phyloP scores from a whole-genome alignment of 1,140 invertebrate species.

The Drosophila repleta region DNA sequence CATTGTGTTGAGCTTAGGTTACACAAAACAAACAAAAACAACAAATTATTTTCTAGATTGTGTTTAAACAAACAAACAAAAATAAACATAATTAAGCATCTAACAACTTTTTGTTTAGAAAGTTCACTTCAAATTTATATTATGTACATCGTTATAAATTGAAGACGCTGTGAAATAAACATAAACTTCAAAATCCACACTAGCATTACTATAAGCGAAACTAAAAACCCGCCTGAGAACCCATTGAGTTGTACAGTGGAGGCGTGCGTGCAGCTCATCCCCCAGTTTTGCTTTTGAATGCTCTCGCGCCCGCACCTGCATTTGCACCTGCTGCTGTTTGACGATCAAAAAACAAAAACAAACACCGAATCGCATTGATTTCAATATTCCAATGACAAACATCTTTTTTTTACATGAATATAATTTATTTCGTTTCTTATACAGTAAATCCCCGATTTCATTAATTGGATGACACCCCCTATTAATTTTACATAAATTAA shows the following conservation, averaged over 20 bases:
- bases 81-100: constrained; percentile 49
- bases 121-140: constrained; percentile 71
- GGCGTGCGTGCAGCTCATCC: constrained; percentile 43
- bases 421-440: constrained; percentile 69
- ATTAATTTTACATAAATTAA: constrained; percentile 78
- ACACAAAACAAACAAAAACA: constrained; percentile 23
- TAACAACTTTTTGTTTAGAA: constrained; percentile 57
- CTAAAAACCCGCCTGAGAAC: constrained; percentile 61
- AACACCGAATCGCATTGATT: constrained; percentile 31
- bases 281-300: constrained; percentile 45
- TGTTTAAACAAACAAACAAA: constrained; percentile 5
- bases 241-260: constrained; percentile 51
- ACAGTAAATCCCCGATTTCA: constrained; percentile 81
- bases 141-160: constrained; percentile 73
- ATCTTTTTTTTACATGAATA: constrained; percentile 40
- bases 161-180: constrained; percentile 79
- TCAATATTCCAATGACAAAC: constrained; percentile 32
- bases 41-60: constrained; percentile 28
- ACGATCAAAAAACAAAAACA: constrained; percentile 3
- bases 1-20: constrained; percentile 31
- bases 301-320: constrained; percentile 66
- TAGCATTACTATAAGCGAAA: constrained; percentile 68
- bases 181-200: constrained; percentile 58
- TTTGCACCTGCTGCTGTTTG: constrained; percentile 55
- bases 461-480: constrained; percentile 74